Base-by-base conservation (phyloP, 2,113 vertebrate species). In the Ptilorrhoa leucosticta region DNA sequence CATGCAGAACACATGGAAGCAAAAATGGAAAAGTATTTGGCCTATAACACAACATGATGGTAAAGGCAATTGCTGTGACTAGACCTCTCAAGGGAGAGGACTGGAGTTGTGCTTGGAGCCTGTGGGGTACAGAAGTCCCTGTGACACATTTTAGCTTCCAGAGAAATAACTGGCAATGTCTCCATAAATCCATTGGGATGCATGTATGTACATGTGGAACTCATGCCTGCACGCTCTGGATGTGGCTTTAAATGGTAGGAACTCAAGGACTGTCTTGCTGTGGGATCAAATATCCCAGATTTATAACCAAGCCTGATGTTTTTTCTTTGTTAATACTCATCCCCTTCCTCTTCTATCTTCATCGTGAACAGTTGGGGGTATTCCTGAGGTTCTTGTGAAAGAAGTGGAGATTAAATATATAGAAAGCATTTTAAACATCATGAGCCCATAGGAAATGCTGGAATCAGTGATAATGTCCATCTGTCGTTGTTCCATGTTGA, bases 141-240 rank as follows among this genome's bases (percentile, higher is more conserved):
- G 5, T 15, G 44, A 33, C 30, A 28, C 44, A 7, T 76, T 68
- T 63, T 70, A 56, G 26, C 68, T 50, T 65, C 27, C 71, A 87
- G 65, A 40, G 37, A 42, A 45, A 9, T 11, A 58, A 35, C 28
- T 61, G 77, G 11, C n/a, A 72, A 0, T 27, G 11, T 58, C 37
- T 42, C 37, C 35, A 28, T 42, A 27, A 91, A 70, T 44, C 65
- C 24, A 2, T 23, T 57, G 31, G 31, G 31, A 28, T 76, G 26
- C 47, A 22, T 48, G 0, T 19, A 12, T 14, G 17, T 18, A 6
- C 48, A 1, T 10, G 26, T 39, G 15, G 28, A 72, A 30, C 8
- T 56, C 11, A 2, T 7, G 23, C 30, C 40, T 69, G 9, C 22
- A 6, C 14, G 9, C 18, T 53, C 71, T 80, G 56, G 15, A 20